Evolutionary conservation across 2,113 vertebrate species (phyloP).

Genomic region (Dendrocopos noguchii): DNA sequence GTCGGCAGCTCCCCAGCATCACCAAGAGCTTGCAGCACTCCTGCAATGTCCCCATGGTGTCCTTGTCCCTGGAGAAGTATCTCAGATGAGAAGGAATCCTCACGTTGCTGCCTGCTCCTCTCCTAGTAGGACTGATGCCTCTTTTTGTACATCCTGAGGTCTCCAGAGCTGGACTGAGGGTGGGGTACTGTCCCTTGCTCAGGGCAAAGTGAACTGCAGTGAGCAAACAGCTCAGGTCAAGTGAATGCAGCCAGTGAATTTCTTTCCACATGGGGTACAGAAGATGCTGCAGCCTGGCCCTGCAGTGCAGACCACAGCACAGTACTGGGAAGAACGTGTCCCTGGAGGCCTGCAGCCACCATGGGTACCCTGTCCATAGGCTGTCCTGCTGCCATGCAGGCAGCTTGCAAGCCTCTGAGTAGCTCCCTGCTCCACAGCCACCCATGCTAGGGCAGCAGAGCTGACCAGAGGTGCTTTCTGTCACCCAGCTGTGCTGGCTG

Average conservation of each 20-base stretch:
- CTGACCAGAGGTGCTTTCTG: neutral
- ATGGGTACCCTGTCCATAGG: neutral
- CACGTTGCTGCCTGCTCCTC: neutral
- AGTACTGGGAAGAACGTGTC: neutral
- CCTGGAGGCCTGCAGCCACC: neutral
- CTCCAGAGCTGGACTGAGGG: neutral
- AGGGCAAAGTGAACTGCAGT: neutral
- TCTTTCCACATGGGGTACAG: neutral
- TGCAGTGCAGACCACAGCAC: neutral
- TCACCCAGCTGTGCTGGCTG: rapidly evolving
- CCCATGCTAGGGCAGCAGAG: rapidly evolving
- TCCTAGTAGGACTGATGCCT: neutral
- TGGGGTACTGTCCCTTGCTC: neutral
- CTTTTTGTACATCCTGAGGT: neutral
- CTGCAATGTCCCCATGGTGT: neutral
- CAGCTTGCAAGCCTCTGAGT: neutral
- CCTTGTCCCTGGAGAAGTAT: neutral
- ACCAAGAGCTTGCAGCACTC: neutral
- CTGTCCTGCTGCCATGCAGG: neutral
- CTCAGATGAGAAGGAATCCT: neutral
- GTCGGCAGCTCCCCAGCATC: conserved; percentile 3
- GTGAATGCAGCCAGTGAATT: neutral
- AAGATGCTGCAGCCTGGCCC: neutral
- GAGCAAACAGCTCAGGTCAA: neutral
- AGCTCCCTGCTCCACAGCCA: neutral